Conservation (phyloP, 1,140 invertebrate genomes). For the Armadillidium nasatum region DNA sequence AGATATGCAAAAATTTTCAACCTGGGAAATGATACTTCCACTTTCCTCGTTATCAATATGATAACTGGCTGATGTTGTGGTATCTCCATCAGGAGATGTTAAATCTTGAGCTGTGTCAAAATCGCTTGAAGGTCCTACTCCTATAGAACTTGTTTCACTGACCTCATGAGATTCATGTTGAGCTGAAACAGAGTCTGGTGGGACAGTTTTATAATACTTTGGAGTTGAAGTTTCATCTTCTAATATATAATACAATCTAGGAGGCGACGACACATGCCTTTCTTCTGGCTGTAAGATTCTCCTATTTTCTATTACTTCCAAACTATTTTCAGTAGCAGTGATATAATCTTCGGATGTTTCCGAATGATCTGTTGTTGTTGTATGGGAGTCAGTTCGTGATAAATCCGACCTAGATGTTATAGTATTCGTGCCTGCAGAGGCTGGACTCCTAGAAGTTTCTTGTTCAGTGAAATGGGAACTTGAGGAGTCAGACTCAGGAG, state of each 20-base stretch:
- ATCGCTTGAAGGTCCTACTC: slow-evolving; percentile 32
- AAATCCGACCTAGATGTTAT: slow-evolving; percentile 48
- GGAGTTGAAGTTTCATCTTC: slow-evolving; percentile 36
- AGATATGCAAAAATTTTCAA: background rate
- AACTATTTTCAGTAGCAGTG: slow-evolving; percentile 62
- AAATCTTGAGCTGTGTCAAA: slow-evolving; percentile 43
- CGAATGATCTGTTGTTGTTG: slow-evolving; percentile 73
- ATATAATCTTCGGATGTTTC: slow-evolving; percentile 82
- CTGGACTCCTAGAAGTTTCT: slow-evolving; percentile 47
- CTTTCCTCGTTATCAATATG: slow-evolving; percentile 44
- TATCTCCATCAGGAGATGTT: slow-evolving; percentile 47
- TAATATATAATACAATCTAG: slow-evolving; percentile 35
- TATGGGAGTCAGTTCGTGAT: slow-evolving; percentile 63
- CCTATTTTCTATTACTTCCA: slow-evolving; percentile 21
- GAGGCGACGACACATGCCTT: slow-evolving; percentile 43
- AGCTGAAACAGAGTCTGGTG: slow-evolving; percentile 22
- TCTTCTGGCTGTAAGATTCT: slow-evolving; percentile 32
- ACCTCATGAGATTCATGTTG: slow-evolving; percentile 27
- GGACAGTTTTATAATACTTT: slow-evolving; percentile 33
- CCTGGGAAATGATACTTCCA: slow-evolving; percentile 6
- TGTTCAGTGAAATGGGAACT: slow-evolving; percentile 49
- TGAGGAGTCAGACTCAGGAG: slow-evolving; percentile 49
- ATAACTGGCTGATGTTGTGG: slow-evolving; percentile 48
- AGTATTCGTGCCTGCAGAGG: slow-evolving; percentile 37
- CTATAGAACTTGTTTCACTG: slow-evolving; percentile 5